Base-by-base conservation (phyloP, 2,888 invertebrate genomes). In the Leucania comma region DNA sequence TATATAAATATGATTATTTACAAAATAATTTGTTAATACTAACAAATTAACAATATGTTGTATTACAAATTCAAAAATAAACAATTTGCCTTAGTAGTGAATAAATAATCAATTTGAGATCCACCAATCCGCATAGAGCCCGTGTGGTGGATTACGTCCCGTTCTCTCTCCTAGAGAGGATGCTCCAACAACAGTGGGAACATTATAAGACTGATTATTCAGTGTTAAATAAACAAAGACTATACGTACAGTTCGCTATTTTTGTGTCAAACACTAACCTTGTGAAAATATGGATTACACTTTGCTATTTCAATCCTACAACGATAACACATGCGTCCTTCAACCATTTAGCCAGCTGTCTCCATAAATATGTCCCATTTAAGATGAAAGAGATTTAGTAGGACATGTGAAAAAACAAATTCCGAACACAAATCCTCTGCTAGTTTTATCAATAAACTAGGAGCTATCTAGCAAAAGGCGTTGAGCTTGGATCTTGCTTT, bases 381-480 rank as follows among this genome's bases (percentile, higher is more conserved):
- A 57, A 66, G 61, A 76, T 51, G 29, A 61, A 79, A 74, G 22
- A 66, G 75, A 79, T 76, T 76, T 76, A 76, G 51, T 54, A 62
- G 46, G 53, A 78, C 61, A 76, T 65, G 42, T 10, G 53, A 70
- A 80, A 42, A 64, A 78, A 65, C 58, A 70, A 76, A 42, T 46
- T 14, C 50, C 32, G 35, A 53, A 64, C 64, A 75, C 46, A 54
- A 63, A 42, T 56, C 64, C 50, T 62, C 35, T 46, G 53, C 57
- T 58, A 67, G 68, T 69, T 65, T 80, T 76, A 65, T 80, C 81
- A 75, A 76, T 70, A 80, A 61, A 63, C 62, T 20, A 35, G 62
- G 67, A 74, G 38, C 58, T 53, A 32, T 65, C 65, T 64, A 10
- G 32, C 26, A 59, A 59, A 63, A 68, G 46, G 50, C 62, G 62